These are phyloP conservation scores for Myopa testacea DNA, from an alignment of 2,888 invertebrate genomes.

Conservation along the genomic window DNA sequence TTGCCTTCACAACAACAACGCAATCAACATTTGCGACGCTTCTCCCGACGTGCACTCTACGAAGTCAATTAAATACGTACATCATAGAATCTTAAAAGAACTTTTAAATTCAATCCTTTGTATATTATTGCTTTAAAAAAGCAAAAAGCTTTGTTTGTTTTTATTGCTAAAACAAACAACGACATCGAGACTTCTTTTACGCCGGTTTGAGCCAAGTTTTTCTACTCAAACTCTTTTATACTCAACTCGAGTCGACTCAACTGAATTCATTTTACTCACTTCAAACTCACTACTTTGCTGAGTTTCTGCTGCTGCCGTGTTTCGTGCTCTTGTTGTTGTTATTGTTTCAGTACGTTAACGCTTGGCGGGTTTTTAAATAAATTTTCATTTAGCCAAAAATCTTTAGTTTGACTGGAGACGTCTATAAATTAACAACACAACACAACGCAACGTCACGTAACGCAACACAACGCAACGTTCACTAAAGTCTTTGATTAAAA, in stretches of 20 bases:
- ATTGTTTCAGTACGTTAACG: conserved; percentile 7
- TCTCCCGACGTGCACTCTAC: too few species aligned
- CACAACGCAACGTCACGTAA: conserved; percentile 17
- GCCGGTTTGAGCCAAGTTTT: not conserved
- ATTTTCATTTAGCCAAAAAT: conserved; percentile 63
- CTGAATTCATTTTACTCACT: not conserved
- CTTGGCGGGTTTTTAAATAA: conserved; percentile 63
- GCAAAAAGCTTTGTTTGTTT: too few species aligned
- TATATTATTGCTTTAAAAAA: too few species aligned
- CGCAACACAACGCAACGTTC: too few species aligned
- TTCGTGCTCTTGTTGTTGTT: conserved; percentile 18
- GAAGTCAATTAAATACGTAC: too few species aligned
- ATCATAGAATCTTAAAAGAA: too few species aligned
- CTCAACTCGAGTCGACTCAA: not conserved
- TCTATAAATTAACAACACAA: conserved; percentile 61
- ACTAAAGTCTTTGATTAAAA: too few species aligned
- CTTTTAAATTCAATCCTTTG: too few species aligned
- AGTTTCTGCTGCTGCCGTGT: not conserved
- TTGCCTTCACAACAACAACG: too few species aligned
- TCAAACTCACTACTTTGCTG: not conserved
- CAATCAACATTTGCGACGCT: too few species aligned
- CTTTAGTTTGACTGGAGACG: conserved; percentile 66
- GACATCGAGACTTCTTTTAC: not conserved
- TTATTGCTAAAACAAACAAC: too few species aligned
- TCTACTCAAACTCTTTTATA: too few species aligned